A percentile compares a stretch with the other conserved stretches of the same genome.
Conservation (phyloP, 2,113 vertebrate species). For the Tragelaphus buxtoni region DNA sequence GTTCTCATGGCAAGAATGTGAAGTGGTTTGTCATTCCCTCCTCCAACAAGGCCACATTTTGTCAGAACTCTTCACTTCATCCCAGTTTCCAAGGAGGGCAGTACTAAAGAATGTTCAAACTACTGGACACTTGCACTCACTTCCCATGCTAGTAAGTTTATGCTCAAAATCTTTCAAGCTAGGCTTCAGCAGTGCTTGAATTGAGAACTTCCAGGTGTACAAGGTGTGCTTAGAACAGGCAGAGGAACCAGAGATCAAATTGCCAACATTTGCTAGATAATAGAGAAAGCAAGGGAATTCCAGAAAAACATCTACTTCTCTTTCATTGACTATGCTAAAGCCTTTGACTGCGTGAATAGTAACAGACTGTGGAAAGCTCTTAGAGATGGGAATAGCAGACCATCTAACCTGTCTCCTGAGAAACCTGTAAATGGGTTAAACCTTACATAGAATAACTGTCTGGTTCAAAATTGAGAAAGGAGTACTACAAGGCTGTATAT, state of each 20-base stretch:
- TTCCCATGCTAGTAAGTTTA: background rate
- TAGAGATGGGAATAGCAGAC: background rate
- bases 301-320: background rate
- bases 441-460: background rate
- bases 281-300: background rate
- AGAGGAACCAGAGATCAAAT: background rate
- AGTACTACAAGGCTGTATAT: background rate
- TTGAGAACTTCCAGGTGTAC: background rate
- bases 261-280: background rate
- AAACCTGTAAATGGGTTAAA: background rate
- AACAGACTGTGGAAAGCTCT: background rate
- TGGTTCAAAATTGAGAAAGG: background rate
- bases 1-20: background rate
- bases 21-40: background rate
- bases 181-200: background rate
- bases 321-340: background rate
- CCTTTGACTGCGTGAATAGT: background rate
- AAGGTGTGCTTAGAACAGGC: background rate
- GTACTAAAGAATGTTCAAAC: background rate
- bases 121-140: background rate
- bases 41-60: background rate
- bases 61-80: background rate
- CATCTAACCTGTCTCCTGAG: background rate
- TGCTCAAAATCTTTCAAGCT: background rate
- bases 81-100: background rate